Evolutionary conservation across 92 coral and sea anemone genomes (phyloP).

Genomic region (Phenganax marumi): DNA sequence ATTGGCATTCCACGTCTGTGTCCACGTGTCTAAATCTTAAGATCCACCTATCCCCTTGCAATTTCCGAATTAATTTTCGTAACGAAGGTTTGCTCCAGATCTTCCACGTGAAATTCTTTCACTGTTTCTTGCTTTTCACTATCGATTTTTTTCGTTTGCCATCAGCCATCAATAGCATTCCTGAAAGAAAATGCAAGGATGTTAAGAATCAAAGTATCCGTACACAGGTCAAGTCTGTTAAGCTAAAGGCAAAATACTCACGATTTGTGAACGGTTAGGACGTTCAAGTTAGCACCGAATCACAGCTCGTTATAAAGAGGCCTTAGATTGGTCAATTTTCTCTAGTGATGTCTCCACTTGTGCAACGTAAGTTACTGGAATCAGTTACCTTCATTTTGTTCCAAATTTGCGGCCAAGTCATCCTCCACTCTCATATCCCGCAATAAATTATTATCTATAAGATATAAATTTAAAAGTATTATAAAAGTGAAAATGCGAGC

Average conservation of each 20-base stretch:
- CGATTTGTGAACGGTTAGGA: too few species aligned
- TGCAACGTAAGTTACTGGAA: not conserved
- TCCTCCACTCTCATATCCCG: constrained; percentile 29
- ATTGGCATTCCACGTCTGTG: too few species aligned
- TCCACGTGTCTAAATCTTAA: too few species aligned
- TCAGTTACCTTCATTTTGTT: constrained; percentile 35
- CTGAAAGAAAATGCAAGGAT: not conserved
- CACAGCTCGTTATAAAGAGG: too few species aligned
- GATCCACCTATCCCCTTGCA: too few species aligned
- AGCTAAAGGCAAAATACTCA: not conserved
- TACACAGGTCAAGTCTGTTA: not conserved
- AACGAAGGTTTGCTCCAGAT: not conserved
- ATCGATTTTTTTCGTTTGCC: constrained; percentile 28
- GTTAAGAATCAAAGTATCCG: not conserved
- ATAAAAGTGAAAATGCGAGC: not conserved
- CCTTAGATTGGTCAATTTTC: too few species aligned
- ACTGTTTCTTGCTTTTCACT: not conserved
- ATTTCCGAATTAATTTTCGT: too few species aligned
- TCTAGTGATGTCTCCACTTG: too few species aligned
- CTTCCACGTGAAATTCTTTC: not conserved
- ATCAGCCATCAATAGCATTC: constrained; percentile 18
- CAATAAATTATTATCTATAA: constrained; percentile 17
- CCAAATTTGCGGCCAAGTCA: constrained; percentile 15
- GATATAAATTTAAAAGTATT: not conserved
- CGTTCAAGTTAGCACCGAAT: too few species aligned